Evolutionary conservation across 2,113 vertebrate genomes (phyloP).

Genomic region (Meles meles): DNA sequence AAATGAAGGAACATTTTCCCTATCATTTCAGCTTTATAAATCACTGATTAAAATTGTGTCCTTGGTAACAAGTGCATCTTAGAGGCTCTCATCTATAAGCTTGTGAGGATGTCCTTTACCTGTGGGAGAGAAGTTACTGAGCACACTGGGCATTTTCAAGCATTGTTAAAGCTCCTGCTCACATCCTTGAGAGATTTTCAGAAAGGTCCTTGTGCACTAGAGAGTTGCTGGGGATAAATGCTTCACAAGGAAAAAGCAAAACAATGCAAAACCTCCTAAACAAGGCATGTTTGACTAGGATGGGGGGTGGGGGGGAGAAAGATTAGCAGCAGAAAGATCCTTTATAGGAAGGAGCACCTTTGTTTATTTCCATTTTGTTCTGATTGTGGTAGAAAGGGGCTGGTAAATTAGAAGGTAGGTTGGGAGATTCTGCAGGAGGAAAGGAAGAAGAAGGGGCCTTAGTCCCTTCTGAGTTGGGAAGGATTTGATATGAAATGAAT

Average conservation of each 20-base stretch:
- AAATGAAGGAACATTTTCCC: not conserved
- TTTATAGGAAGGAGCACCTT: not conserved
- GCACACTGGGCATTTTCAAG: slow-evolving; percentile 51
- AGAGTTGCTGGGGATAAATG: slow-evolving; percentile 49
- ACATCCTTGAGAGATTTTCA: slow-evolving; percentile 66
- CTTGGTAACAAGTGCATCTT: slow-evolving; percentile 50
- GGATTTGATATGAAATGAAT: not conserved
- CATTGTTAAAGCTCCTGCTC: slow-evolving; percentile 59
- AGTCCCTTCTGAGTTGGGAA: fast-evolving
- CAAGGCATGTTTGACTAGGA: not conserved
- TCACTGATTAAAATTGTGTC: slow-evolving; percentile 60
- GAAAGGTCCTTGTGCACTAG: slow-evolving; percentile 57
- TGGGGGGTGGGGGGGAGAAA: not conserved
- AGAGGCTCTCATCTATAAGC: slow-evolving; percentile 21
- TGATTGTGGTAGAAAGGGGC: not conserved
- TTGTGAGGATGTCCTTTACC: slow-evolving; percentile 27
- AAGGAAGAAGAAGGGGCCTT: not conserved
- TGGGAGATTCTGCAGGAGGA: fast-evolving
- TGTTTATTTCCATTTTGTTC: not conserved
- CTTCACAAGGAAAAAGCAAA: slow-evolving; percentile 44
- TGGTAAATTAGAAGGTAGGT: not conserved
- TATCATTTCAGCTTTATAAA: not conserved
- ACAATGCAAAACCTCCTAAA: slow-evolving; percentile 3
- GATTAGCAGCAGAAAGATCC: not conserved
- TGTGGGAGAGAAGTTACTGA: slow-evolving; percentile 27